phyloP scores from a whole-genome alignment of 2,797 vertebrate genomes.

The Pseudochirops cupreus region DNA sequence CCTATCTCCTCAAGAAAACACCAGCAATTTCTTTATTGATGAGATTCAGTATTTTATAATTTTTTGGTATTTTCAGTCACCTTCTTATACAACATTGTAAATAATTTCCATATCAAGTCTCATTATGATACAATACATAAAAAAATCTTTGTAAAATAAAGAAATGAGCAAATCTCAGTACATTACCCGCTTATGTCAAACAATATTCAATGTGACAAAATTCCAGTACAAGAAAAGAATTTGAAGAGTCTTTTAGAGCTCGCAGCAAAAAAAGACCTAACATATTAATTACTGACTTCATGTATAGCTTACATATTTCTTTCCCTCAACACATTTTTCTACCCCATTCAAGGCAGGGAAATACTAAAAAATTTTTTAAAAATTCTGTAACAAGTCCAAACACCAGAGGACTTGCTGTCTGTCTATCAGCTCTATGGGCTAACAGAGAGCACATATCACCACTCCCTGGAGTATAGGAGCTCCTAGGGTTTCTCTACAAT shows the following conservation, averaged over 20 bases:
- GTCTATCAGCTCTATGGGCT: not conserved
- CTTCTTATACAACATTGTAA: constrained; percentile 19
- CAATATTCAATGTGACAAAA: constrained; percentile 46
- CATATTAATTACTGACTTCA: constrained; percentile 33
- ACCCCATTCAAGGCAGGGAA: constrained; percentile 36
- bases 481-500: not conserved
- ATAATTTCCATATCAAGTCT: constrained; percentile 19
- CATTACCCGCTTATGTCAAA: constrained; percentile 47
- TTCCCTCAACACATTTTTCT: not conserved
- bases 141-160: constrained; percentile 43
- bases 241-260: constrained; percentile 37
- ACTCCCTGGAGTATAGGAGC: constrained; percentile 2
- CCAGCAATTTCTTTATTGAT: constrained; percentile 36
- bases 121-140: constrained; percentile 13
- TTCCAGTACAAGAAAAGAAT: constrained; percentile 49
- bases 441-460: not conserved
- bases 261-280: not conserved
- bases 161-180: constrained; percentile 49
- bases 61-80: constrained; percentile 34
- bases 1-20: constrained; percentile 33
- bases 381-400: constrained; percentile 31
- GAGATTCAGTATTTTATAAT: constrained; percentile 26
- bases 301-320: constrained; percentile 18
- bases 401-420: constrained; percentile 43
- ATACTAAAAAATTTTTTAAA: not conserved